Base-by-base conservation (phyloP, 2,797 vertebrate genomes). In the Scomberomorus guttatus region DNA sequence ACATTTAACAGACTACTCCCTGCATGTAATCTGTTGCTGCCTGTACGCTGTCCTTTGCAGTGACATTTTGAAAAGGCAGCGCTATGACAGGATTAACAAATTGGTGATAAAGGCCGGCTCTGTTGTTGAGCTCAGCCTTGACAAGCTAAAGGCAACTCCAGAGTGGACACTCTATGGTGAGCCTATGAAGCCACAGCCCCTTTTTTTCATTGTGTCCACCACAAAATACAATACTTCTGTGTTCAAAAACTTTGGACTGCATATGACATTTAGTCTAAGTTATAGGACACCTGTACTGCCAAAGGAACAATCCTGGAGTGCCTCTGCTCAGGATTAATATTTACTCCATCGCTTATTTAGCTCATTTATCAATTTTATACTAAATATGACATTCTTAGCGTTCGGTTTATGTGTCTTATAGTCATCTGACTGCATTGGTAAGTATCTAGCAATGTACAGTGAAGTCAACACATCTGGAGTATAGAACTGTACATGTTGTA, bases 51-150 rank as follows among this genome's bases (percentile, higher is more conserved):
- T 77, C 46, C 56, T 54, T 70, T 56, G 18, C 32, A 0, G 3
- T 62, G 77, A 52, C 80, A 77, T 77, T 72, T 80, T 29, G 17
- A 29, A 66, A 76, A 67, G 58, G 44, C 15, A 22, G 24, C 9
- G 0, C 57, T 27, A 29, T 48, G 65, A 72, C 24, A 55, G 67
- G 46, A 70, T 76, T 50, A 68, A 68, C 57, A 72, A 64, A 64
- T 52, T 72, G 65, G 25, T 44, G 66, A 70, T 63, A 67, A 68
- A 76, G 37, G 22, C 64, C 18, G 17, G 22, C 20, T 62, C 4
- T 44, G 56, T 76, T 75, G 42, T 51, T 54, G 46, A 64, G 32
- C 51, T 56, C 37, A 76, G 57, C 22, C 13, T 15, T 52, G 52
- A 72, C 27, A 46, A 72, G 57, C 39, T 58, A 55, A 46, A 54